Evolutionary conservation across 2,888 invertebrate species (phyloP).

Genomic region (Criorhina ranunculi): DNA sequence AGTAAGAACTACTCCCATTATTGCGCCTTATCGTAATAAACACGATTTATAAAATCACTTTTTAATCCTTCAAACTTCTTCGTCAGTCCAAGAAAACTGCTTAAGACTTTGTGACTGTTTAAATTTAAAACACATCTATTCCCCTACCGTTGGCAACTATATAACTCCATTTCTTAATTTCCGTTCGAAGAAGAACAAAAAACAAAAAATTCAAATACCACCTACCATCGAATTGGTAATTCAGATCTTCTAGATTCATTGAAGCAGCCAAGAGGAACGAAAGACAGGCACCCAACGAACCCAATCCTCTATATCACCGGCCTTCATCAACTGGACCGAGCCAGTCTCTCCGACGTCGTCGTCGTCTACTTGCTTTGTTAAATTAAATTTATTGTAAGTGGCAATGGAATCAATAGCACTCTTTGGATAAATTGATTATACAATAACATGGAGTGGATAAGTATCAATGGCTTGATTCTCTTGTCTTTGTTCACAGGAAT

Average conservation of each 20-base stretch:
- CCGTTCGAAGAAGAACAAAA: neutral
- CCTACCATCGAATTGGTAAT: conserved; percentile 5
- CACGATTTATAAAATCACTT: conserved; percentile 3
- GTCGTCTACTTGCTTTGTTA: conserved; percentile 14
- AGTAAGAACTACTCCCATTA: too few relatives aligned
- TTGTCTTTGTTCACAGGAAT: conserved; percentile 23
- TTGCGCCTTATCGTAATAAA: too few relatives aligned
- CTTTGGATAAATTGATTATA: conserved; percentile 68
- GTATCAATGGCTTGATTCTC: conserved; percentile 45
- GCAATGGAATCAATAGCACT: conserved; percentile 66
- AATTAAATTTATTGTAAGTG: conserved; percentile 57
- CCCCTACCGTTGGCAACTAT: neutral
- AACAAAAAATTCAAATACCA: conserved; percentile 17
- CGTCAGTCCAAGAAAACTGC: neutral
- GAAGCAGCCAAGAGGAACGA: neutral
- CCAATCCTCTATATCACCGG: neutral
- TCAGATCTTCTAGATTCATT: conserved; percentile 20
- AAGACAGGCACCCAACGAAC: conserved; percentile 2
- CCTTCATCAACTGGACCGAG: conserved; percentile 21
- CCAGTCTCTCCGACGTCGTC: neutral
- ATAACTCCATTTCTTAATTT: neutral
- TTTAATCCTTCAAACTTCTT: conserved; percentile 5
- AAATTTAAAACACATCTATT: conserved; percentile 5
- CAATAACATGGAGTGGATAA: conserved; percentile 35
- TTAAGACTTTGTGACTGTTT: neutral